Conservation (phyloP, 2,888 invertebrate species). For the Colletes collaris region DNA sequence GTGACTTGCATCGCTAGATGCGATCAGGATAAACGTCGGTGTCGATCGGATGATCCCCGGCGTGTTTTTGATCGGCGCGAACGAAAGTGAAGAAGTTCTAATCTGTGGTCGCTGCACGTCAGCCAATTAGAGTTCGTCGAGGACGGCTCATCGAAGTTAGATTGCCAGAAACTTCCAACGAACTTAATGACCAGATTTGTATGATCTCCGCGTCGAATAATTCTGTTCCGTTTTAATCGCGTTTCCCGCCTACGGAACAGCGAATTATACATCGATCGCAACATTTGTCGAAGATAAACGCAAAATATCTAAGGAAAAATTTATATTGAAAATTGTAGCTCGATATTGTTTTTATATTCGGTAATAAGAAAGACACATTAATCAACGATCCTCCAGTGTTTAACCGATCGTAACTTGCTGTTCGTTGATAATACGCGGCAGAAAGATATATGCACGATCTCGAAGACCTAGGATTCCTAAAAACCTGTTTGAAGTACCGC, state of each 20-base stretch:
- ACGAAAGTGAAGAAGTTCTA: conserved; percentile 66
- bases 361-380: no score
- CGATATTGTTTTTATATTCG: no score
- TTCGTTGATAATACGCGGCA: neutral
- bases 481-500: conserved; percentile 10
- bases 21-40: conserved; percentile 26
- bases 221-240: conserved; percentile 30
- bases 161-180: conserved; percentile 48
- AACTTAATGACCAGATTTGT: conserved; percentile 49
- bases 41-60: conserved; percentile 34
- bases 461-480: conserved; percentile 14
- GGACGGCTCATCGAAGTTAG: conserved; percentile 63
- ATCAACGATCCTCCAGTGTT: neutral
- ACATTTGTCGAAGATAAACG: neutral
- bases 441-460: no score
- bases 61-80: conserved; percentile 50
- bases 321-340: no score
- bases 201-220: conserved; percentile 50
- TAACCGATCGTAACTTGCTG: conserved; percentile 26
- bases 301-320: no score
- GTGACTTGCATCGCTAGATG: conserved; percentile 33
- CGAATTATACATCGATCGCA: neutral
- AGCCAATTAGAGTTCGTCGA: conserved; percentile 66
- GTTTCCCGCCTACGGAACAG: conserved; percentile 14
- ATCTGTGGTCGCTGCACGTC: conserved; percentile 66